These are phyloP conservation scores for Dendroctonus valens DNA, from an alignment of 1,140 invertebrate genomes.

Conservation along the genomic window DNA sequence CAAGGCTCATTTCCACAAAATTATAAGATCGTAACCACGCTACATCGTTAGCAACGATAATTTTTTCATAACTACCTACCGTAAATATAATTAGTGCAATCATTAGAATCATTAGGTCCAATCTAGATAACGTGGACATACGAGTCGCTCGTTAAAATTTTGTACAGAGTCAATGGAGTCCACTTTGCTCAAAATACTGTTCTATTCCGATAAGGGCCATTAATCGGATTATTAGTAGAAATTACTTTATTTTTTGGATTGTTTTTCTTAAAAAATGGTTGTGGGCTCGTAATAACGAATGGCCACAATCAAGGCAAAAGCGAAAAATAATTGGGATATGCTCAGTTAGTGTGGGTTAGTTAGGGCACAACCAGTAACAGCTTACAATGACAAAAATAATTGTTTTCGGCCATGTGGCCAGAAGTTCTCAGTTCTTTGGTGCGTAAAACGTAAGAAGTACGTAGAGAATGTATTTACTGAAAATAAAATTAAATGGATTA, in stretches of 20 bases:
- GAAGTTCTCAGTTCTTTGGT: too few species aligned
- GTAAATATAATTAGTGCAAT: conserved; percentile 18
- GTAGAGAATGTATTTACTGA: too few species aligned
- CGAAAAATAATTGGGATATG: too few species aligned
- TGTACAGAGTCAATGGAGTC: conserved; percentile 4
- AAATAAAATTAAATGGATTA: too few species aligned
- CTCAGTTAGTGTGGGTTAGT: too few species aligned
- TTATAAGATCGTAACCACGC: conserved; percentile 2
- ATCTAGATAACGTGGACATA: conserved; percentile 17
- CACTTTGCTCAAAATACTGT: conserved; percentile 5
- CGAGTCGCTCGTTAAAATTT: conserved; percentile 14
- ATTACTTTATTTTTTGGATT: conserved; percentile 15
- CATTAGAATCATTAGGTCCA: conserved; percentile 15
- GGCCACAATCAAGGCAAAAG: too few species aligned
- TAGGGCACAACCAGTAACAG: too few species aligned
- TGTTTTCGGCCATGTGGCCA: too few species aligned
- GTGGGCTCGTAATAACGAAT: too few species aligned
- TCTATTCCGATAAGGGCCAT: conserved; percentile 17
- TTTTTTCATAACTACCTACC: conserved; percentile 9
- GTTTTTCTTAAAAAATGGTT: too few species aligned
- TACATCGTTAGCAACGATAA: conserved; percentile 5
- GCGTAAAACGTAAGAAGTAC: too few species aligned
- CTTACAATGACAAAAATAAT: too few species aligned
- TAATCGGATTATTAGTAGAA: conserved; percentile 12
- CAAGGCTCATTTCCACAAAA: conserved; percentile 14